Percentiles rank a stretch among this genome's conserved stretches.
These are phyloP conservation scores for Notolepis coatsorum DNA, from an alignment of 2,797 vertebrate species.

Conservation along the genomic window DNA sequence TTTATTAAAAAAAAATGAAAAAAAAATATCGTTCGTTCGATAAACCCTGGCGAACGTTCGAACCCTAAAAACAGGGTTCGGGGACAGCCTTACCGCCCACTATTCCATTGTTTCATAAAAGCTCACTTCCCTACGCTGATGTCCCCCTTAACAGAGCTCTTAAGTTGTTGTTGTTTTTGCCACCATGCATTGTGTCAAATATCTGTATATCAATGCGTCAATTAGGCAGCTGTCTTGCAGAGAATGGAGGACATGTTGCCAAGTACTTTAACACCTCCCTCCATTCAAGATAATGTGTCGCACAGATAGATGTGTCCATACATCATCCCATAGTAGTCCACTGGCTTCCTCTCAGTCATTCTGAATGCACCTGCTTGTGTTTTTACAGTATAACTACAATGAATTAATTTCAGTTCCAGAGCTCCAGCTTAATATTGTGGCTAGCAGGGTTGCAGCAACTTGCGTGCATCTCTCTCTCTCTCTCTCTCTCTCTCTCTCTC, in stretches of 20 bases:
- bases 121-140: constrained; percentile 43
- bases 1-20: too few species aligned
- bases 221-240: constrained; percentile 16
- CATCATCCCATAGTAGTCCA: constrained; percentile 24
- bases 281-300: constrained; percentile 9
- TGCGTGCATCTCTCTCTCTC: constrained; percentile 11
- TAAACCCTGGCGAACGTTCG: too few species aligned
- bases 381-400: constrained; percentile 35
- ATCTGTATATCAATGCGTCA: constrained; percentile 17
- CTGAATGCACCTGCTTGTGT: constrained; percentile 8
- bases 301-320: constrained; percentile 33
- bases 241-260: constrained; percentile 8
- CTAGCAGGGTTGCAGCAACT: constrained; percentile 15
- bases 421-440: constrained; percentile 29
- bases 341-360: constrained; percentile 35
- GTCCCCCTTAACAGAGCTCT: constrained; percentile 40
- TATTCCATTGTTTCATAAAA: constrained; percentile 45
- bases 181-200: constrained; percentile 14
- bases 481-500: constrained; percentile 43
- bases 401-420: background rate
- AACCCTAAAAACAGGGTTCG: too few species aligned
- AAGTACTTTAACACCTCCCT: constrained; percentile 9
- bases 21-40: too few species aligned
- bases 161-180: constrained; percentile 11
- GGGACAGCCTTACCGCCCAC: too few species aligned